Evolutionary conservation across 2,888 invertebrate genomes (phyloP), one percentile per base, ranked within the genome.

Genomic region (Dendrolimus pini): DNA sequence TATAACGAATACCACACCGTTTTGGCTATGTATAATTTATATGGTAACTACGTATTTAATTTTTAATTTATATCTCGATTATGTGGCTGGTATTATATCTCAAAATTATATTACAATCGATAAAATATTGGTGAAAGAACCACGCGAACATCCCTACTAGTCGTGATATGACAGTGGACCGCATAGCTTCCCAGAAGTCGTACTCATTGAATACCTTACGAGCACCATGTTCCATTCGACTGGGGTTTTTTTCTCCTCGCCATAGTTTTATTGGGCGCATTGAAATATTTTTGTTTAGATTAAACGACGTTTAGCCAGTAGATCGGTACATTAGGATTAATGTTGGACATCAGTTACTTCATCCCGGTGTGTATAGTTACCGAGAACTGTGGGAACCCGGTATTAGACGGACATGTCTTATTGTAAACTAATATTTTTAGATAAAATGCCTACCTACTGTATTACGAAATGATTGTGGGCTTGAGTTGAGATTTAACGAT

Each of bases 251-350:
- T 89, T 83, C 78, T 77, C 74, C 70, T 71, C 75, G 74, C 75
- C 77, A 83, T 82, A 82, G 79, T 89, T 86, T 87, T 88, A 85
- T 87, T 89, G 83, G 82, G 73, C 70, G 78, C 86, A 85, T 87
- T 87, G 83, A 88, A 89, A 88, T 89, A 89, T 89, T 89, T 87
- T 83, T 83, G 87, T 87, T 85, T 83, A 88, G 86, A 89, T 88
- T 84, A 89, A 88, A 88, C 83, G 87, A 78, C 85, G 82, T 83
- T 85, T 87, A 83, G 77, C 72, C 76, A 77, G 75, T 75, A 83
- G 84, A 81, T 82, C 76, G 78, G 80, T 85, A 82, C 88, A 89
- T 89, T 88, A 87, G 89, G 88, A 89, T 90, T 89, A 89, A 89
- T 90, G 88, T 87, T 81, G 63, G 67, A 83, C 86, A 88, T 88